Conservation (phyloP, 2,888 invertebrate species). For the Drosophila vallismaia region DNA sequence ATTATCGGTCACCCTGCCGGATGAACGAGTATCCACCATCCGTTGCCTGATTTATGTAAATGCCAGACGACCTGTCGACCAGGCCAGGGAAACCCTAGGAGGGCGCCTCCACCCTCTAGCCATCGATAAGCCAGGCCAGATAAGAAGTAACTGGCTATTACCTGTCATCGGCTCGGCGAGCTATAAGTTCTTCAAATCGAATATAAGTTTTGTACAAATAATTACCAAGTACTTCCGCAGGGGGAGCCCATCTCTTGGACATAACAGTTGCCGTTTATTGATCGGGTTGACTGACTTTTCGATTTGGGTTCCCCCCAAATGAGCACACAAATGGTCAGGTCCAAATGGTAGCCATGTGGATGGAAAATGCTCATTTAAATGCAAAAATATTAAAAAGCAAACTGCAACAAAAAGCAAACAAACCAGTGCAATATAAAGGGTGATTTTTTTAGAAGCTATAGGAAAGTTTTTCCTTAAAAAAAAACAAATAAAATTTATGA, state of each 20-base stretch:
- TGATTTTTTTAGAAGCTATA: no score
- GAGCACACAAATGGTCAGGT: slow-evolving; percentile 5
- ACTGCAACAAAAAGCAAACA: not conserved
- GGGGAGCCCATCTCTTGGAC: not conserved
- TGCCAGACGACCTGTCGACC: slow-evolving; percentile 7
- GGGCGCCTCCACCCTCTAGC: not conserved
- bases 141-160: slow-evolving; percentile 24
- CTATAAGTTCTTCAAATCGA: slow-evolving; percentile 7
- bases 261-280: slow-evolving; percentile 20
- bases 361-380: slow-evolving; percentile 19
- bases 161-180: slow-evolving; percentile 12
- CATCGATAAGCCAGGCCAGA: slow-evolving; percentile 38
- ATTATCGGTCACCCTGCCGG: slow-evolving; percentile 67
- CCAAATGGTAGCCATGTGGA: slow-evolving; percentile 37
- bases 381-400: not conserved
- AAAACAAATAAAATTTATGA: no score
- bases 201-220: slow-evolving; percentile 26
- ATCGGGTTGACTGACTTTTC: slow-evolving; percentile 7
- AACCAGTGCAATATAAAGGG: slow-evolving; percentile 13
- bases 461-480: no score
- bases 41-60: slow-evolving; percentile 43
- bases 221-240: slow-evolving; percentile 31
- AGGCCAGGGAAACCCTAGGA: not conserved
- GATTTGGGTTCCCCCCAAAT: not conserved
- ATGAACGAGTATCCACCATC: slow-evolving; percentile 34